Percentiles rank a stretch among this genome's conserved stretches.
Evolutionary conservation across 23 tunicate genomes (phyloP).

Genomic region (Diplosoma virens): DNA sequence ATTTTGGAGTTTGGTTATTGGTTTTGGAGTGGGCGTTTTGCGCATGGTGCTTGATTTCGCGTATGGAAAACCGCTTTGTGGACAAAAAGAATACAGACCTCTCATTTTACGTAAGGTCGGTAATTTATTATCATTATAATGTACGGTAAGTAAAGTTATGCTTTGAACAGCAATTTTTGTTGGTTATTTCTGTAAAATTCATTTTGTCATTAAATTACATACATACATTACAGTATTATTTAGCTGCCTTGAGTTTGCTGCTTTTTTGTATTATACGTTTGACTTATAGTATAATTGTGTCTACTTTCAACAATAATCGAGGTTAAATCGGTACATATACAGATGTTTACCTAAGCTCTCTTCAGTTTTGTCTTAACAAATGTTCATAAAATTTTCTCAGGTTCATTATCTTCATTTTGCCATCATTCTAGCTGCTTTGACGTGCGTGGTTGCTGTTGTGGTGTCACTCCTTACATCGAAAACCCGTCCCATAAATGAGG

Average conservation of each 20-base stretch:
- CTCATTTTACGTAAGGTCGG: constrained; percentile 57
- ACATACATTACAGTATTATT: not conserved
- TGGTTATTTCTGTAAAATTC: no score
- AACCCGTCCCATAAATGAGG: no score
- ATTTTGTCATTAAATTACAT: not conserved
- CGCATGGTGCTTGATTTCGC: constrained; percentile 89
- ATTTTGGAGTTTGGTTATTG: constrained; percentile 80
- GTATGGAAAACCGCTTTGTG: constrained; percentile 71
- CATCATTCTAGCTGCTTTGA: constrained; percentile 54
- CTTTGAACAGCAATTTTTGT: not conserved
- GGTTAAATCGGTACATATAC: no score
- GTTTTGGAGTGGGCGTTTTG: constrained; percentile 61
- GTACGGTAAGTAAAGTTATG: no score
- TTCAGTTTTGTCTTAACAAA: no score
- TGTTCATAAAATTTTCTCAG: constrained; percentile 11
- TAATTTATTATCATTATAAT: no score
- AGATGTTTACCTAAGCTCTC: no score
- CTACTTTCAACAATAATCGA: no score
- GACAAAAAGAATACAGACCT: constrained; percentile 81
- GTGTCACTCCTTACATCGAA: constrained; percentile 66
- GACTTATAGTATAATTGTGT: no score
- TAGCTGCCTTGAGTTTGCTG: not conserved
- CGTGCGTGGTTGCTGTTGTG: constrained; percentile 56
- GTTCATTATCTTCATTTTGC: constrained; percentile 88
- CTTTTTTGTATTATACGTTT: no score